Conservation (phyloP, 1,140 invertebrate species). For the Nasonia giraulti region DNA sequence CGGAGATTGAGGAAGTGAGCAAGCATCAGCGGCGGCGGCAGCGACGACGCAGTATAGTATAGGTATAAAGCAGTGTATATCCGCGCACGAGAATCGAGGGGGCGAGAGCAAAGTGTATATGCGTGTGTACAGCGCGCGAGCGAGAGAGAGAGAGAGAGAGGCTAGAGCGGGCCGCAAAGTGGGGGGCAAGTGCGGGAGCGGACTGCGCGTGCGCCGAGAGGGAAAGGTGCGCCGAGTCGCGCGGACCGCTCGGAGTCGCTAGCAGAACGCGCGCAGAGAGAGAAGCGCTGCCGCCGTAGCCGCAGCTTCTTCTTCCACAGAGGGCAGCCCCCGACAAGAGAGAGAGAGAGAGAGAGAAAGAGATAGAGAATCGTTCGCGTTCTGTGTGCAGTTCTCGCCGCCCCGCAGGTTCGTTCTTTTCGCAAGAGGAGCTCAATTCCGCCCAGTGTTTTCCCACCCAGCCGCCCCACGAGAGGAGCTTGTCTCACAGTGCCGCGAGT, state of each 20-base stretch:
- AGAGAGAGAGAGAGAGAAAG: not conserved
- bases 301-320: constrained; percentile 2
- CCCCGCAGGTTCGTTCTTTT: not conserved
- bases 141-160: not conserved
- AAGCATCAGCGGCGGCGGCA: not conserved
- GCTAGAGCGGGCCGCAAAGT: not conserved
- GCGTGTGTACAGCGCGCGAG: not conserved
- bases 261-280: constrained; percentile 47
- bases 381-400: not conserved
- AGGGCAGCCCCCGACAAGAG: not conserved
- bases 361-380: not conserved
- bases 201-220: constrained; percentile 20
- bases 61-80: not conserved
- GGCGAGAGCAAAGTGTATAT: not conserved
- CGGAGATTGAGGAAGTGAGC: constrained; percentile 2
- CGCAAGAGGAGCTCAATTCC: not conserved
- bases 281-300: constrained; percentile 25
- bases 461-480: no score
- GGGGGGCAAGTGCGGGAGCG: constrained; percentile 22
- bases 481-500: not conserved
- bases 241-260: not conserved
- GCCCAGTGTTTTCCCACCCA: not conserved
- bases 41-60: not conserved
- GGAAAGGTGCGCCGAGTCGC: constrained; percentile 44
- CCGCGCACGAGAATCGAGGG: not conserved